Percentiles rank a stretch among this genome's conserved stretches.
Conservation (phyloP, 2,797 vertebrate genomes). For the Serranus cabrilla region DNA sequence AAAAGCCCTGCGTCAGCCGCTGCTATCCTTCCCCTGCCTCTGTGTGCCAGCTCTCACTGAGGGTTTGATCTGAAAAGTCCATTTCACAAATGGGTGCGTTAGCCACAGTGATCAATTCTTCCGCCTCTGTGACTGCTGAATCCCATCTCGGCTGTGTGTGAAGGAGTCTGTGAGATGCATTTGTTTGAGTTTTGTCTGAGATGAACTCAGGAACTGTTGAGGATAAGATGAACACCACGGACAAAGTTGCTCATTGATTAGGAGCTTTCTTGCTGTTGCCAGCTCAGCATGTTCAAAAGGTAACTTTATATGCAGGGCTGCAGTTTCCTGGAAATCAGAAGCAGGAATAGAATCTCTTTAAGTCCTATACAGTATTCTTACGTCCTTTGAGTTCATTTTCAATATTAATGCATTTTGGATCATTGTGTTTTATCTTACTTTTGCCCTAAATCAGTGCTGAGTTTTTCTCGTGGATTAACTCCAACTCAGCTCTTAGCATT, state of each 20-base stretch:
- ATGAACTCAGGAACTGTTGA: slow-evolving; percentile 36
- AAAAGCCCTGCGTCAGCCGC: slow-evolving; percentile 69
- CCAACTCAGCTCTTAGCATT: not conserved
- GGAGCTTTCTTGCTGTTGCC: slow-evolving; percentile 14
- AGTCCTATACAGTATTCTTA: not conserved
- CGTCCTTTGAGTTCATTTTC: slow-evolving; percentile 9
- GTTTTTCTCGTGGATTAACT: not conserved
- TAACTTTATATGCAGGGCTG: slow-evolving; percentile 26
- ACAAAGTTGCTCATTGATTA: slow-evolving; percentile 44
- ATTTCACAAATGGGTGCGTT: slow-evolving; percentile 76
- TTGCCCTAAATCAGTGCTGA: not conserved
- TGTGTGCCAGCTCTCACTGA: slow-evolving; percentile 54
- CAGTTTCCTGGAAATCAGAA: slow-evolving; percentile 1
- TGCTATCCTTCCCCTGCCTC: slow-evolving; percentile 48
- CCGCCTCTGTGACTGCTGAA: slow-evolving; percentile 33
- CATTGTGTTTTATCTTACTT: not conserved
- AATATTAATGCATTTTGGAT: not conserved
- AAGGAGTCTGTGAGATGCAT: slow-evolving; percentile 19
- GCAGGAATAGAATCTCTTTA: not conserved
- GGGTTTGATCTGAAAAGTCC: slow-evolving; percentile 65
- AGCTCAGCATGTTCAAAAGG: slow-evolving; percentile 28
- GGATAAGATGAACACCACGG: slow-evolving; percentile 31
- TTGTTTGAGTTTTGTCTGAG: slow-evolving; percentile 51
- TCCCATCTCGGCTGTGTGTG: slow-evolving; percentile 15
- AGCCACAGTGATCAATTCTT: slow-evolving; percentile 63